Evolutionary conservation across 2,113 vertebrate species (phyloP).

Genomic region (Callopanchax toddi): DNA sequence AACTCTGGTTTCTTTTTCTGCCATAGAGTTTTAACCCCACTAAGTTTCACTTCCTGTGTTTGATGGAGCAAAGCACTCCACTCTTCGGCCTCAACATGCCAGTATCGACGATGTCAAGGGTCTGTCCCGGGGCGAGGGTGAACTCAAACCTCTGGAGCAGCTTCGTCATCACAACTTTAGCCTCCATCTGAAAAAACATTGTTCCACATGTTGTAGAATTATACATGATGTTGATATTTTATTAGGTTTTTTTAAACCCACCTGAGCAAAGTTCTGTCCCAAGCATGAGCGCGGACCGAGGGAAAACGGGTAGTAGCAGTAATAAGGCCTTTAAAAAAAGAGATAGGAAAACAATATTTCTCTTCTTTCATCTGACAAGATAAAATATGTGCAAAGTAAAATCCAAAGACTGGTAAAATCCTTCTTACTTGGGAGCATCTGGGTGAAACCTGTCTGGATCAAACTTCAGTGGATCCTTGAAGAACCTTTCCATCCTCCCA

Average conservation of each 20-base stretch:
- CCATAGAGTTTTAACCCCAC: neutral
- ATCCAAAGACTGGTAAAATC: neutral
- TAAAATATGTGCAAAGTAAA: neutral
- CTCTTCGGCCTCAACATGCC: slow-evolving; percentile 83
- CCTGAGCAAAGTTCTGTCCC: slow-evolving; percentile 89
- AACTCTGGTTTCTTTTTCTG: too few species aligned
- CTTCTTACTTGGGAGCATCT: slow-evolving; percentile 87
- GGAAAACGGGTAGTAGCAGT: slow-evolving; percentile 88
- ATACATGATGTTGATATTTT: neutral
- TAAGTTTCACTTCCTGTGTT: slow-evolving; percentile 50
- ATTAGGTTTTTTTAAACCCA: slow-evolving; percentile 56
- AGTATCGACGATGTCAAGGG: slow-evolving; percentile 81
- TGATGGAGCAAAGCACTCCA: slow-evolving; percentile 84
- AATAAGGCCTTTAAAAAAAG: slow-evolving; percentile 73
- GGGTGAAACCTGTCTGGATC: slow-evolving; percentile 91
- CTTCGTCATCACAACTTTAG: slow-evolving; percentile 92
- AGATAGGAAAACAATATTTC: slow-evolving; percentile 2
- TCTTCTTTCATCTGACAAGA: neutral
- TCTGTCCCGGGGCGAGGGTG: slow-evolving; percentile 82
- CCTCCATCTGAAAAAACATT: slow-evolving; percentile 90
- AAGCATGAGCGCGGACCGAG: slow-evolving; percentile 90
- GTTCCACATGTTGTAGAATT: too few species aligned
- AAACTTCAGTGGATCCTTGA: slow-evolving; percentile 88
- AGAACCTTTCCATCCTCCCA: slow-evolving; percentile 87
- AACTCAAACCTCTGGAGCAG: slow-evolving; percentile 90